A percentile compares a stretch with the other conserved stretches of the same genome.
Evolutionary conservation across 2,888 invertebrate species (phyloP).

Genomic region (Apocheima hispidaria): DNA sequence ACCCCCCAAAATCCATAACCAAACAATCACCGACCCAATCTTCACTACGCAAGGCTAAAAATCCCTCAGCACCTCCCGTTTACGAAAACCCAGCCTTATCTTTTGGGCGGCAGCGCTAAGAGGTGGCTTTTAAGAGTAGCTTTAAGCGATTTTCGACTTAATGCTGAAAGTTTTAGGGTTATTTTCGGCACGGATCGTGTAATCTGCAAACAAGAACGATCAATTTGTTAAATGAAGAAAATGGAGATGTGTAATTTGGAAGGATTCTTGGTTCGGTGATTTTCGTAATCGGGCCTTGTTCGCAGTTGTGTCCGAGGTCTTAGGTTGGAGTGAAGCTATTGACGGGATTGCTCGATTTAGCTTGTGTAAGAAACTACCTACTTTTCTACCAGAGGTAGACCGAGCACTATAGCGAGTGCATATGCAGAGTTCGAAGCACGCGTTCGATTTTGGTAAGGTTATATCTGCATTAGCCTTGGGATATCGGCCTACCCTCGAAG

Average conservation of each 20-base stretch:
- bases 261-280: slow-evolving; percentile 66
- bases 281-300: slow-evolving; percentile 61
- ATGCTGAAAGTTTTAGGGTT: slow-evolving; percentile 50
- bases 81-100: slow-evolving; percentile 78
- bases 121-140: slow-evolving; percentile 47
- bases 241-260: slow-evolving; percentile 79
- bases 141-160: slow-evolving; percentile 63
- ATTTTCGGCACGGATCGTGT: slow-evolving; percentile 45
- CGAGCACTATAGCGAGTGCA: no score
- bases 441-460: no score
- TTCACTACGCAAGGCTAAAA: slow-evolving; percentile 72
- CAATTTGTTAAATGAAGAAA: slow-evolving; percentile 86
- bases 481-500: no score
- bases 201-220: slow-evolving; percentile 67
- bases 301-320: slow-evolving; percentile 61
- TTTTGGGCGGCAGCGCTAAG: slow-evolving; percentile 77
- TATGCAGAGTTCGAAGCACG: no score
- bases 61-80: slow-evolving; percentile 60
- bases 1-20: slow-evolving; percentile 52
- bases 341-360: neutral
- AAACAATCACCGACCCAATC: slow-evolving; percentile 70
- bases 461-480: no score
- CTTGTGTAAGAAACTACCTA: neutral
- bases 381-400: neutral
- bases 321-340: slow-evolving; percentile 28